Conservation (phyloP, 2,888 invertebrate genomes). For the Heteromyza rotundicornis region DNA sequence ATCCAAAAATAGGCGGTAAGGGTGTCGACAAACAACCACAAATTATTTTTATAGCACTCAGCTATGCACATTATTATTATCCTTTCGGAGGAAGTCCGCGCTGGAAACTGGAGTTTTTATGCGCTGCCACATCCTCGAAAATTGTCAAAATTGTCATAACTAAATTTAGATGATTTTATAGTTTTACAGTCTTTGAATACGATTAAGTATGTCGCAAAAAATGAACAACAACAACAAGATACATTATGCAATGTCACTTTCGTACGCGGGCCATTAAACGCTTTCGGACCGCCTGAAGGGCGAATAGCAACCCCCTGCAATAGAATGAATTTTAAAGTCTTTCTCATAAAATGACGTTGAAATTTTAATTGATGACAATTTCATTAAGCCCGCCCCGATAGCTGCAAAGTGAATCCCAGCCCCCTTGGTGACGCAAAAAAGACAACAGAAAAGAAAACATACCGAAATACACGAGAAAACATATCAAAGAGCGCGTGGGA, state of each 20-base stretch:
- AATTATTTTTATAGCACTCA: conserved; percentile 42
- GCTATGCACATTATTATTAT: conserved; percentile 26
- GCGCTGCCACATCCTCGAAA: neutral
- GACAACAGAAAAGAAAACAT: conserved; percentile 3
- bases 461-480: neutral
- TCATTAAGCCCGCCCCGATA: conserved; percentile 50
- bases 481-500: neutral
- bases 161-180: conserved; percentile 38
- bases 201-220: conserved; percentile 3
- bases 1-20: too few species aligned
- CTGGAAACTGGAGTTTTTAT: neutral
- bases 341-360: conserved; percentile 8
- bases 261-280: conserved; percentile 26
- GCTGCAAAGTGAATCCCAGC: neutral
- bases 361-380: conserved; percentile 61
- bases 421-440: neutral
- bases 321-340: too few species aligned
- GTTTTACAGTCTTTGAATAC: conserved; percentile 2
- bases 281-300: neutral
- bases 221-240: conserved; percentile 17
- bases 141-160: conserved; percentile 29
- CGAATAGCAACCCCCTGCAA: too few species aligned
- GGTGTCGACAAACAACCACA: conserved; percentile 34
- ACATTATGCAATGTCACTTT: conserved; percentile 26
- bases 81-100: neutral